Evolutionary conservation across 2,888 invertebrate genomes (phyloP).

Genomic region (Pandemis corylana): DNA sequence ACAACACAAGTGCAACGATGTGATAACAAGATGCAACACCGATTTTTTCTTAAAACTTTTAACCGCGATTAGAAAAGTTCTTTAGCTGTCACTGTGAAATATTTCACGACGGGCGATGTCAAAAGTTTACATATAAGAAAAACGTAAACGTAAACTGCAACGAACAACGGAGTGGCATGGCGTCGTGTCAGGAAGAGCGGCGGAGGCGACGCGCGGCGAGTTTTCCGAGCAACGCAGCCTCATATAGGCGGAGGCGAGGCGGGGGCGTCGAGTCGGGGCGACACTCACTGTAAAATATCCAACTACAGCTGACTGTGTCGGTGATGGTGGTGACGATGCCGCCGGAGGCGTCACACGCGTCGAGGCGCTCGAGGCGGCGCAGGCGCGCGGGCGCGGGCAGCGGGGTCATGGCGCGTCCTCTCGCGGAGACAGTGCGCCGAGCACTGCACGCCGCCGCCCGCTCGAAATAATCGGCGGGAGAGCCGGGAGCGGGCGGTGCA

Average conservation of each 20-base stretch:
- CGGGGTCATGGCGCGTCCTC: constrained; percentile 76
- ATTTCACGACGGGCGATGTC: constrained; percentile 2
- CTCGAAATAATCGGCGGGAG: constrained; percentile 78
- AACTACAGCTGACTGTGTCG: constrained; percentile 89
- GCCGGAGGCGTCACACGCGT: constrained; percentile 77
- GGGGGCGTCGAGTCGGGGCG: constrained; percentile 47
- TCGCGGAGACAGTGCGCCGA: constrained; percentile 73
- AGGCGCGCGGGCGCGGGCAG: constrained; percentile 72
- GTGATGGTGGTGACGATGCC: constrained; percentile 86
- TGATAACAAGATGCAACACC: constrained; percentile 19
- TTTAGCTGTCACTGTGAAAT: neutral
- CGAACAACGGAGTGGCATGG: constrained; percentile 49
- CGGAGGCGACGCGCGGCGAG: constrained; percentile 54
- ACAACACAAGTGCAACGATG: constrained; percentile 10
- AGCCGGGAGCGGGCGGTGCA: constrained; percentile 81
- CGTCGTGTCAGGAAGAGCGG: constrained; percentile 47
- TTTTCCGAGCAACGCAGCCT: constrained; percentile 45
- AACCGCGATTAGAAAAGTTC: neutral
- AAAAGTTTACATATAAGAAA: constrained; percentile 31
- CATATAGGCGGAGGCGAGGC: constrained; percentile 42
- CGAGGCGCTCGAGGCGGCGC: constrained; percentile 65
- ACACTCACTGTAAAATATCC: constrained; percentile 91
- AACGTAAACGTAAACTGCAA: constrained; percentile 34
- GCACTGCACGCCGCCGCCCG: constrained; percentile 72
- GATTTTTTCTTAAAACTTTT: constrained; percentile 3